Base-by-base conservation (phyloP, 1,140 invertebrate genomes). In the Scaptodrosophila lebanonensis region DNA sequence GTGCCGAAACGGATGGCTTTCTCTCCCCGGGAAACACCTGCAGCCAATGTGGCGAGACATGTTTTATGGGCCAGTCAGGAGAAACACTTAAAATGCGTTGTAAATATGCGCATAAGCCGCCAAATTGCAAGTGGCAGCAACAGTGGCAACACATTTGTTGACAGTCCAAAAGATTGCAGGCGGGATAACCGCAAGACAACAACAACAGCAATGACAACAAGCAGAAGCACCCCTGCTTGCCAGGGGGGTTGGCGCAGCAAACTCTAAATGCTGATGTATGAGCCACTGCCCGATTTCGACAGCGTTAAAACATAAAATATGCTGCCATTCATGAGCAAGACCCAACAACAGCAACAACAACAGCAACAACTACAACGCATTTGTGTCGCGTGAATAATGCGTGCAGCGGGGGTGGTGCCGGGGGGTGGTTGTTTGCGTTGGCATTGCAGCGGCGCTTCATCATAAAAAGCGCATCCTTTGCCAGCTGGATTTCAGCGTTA, bases 301-400 rank as follows among this genome's bases (percentile, higher is more conserved):
- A 83, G 64, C 79, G 79, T 77, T 83, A 83, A 83, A 83, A 77
- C 79, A 83, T 83, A 83, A 83, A 83, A 83, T 83, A 83, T 83
- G 79, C 79, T 83, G 75, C 72, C 68, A 57, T 56, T 79, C 44
- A 63, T 57, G 44, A 52, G 53, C 33, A 27, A 38, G 38, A 16
- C 29, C 45, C 13, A 25, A 48, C 48, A 50, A 35, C 50, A n/a
- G 35, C 8, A 47, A 8, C 11, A 2, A 1, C 35, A 2, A 17
- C 13, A 15, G 0, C 18, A 8, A 8, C 16, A 4, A 4, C 12
- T 11, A 17, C 27, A 63, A 51, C 12, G 32, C 32, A n/a, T 33
- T 33, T 33, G 8, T 33, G 30, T 40, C 47, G 11, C 58, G 77
- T 83, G 77, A 83, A 83, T 83, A 83, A 83, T 83, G 77, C 77